Conservation (phyloP, 2,113 vertebrate species). For the Scartelaos histophorus region DNA sequence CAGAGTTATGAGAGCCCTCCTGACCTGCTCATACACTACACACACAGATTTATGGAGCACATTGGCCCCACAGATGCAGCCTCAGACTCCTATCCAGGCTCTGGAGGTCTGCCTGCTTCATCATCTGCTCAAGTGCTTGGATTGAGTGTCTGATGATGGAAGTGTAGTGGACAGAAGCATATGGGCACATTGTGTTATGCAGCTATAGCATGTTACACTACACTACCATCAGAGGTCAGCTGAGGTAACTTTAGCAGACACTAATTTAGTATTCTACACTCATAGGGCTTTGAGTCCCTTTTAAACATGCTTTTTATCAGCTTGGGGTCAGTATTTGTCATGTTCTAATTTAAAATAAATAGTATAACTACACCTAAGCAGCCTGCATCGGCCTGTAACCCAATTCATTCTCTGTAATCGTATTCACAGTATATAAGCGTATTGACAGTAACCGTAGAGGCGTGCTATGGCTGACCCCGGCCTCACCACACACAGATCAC, state of each 20-base stretch:
- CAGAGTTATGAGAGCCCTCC: constrained; percentile 41
- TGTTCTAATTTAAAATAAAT: neutral
- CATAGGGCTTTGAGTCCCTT: too few species aligned
- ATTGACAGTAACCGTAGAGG: constrained; percentile 36
- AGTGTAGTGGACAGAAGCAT: constrained; percentile 1
- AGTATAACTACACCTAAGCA: constrained; percentile 26
- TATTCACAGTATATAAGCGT: neutral
- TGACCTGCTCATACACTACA: constrained; percentile 67
- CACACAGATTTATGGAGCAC: constrained; percentile 59
- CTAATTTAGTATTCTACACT: too few species aligned
- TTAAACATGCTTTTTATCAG: too few species aligned
- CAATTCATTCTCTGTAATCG: neutral
- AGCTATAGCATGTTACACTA: neutral
- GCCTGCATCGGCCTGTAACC: constrained; percentile 16
- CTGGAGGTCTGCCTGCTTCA: neutral
- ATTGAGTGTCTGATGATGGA: constrained; percentile 33
- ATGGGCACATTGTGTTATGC: neutral
- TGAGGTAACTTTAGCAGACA: too few species aligned
- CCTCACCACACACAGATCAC: constrained; percentile 49
- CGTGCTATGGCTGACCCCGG: constrained; percentile 38
- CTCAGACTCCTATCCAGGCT: constrained; percentile 43
- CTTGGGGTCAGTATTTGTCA: too few species aligned
- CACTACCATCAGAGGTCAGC: too few species aligned
- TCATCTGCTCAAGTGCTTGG: constrained; percentile 6
- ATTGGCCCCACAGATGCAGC: constrained; percentile 52